A percentile compares a stretch with the other conserved stretches of the same genome.
Evolutionary conservation across 2,888 invertebrate genomes (phyloP).

Genomic region (Apoderus coryli): DNA sequence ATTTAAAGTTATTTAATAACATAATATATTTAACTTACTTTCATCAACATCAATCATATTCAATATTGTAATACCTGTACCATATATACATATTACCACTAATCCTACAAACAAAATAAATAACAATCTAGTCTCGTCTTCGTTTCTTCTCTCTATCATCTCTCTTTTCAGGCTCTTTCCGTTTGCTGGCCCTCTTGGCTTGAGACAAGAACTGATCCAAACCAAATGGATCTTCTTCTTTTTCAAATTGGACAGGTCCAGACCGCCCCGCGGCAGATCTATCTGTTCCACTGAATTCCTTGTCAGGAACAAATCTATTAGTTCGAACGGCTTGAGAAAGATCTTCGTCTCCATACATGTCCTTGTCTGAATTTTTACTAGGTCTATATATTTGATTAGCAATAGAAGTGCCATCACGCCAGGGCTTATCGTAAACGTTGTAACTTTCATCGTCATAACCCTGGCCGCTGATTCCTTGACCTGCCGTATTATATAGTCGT

Average conservation of each 20-base stretch:
- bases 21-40: too few species aligned
- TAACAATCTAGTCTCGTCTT: conserved; percentile 33
- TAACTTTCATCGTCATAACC: conserved; percentile 97
- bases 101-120: too few species aligned
- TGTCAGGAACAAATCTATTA: conserved; percentile 90
- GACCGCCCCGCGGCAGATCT: conserved; percentile 45
- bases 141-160: conserved; percentile 33
- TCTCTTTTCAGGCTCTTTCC: conserved; percentile 38
- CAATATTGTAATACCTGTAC: too few species aligned
- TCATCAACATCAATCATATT: too few species aligned
- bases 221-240: conserved; percentile 80
- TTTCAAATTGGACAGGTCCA: conserved; percentile 96
- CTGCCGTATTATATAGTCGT: conserved; percentile 86
- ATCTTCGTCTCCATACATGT: conserved; percentile 82
- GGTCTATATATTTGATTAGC: conserved; percentile 86
- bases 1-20: too few species aligned
- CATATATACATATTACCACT: too few species aligned
- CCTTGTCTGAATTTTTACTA: conserved; percentile 73
- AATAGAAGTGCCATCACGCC: conserved; percentile 83
- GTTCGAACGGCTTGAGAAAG: conserved; percentile 79
- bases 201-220: conserved; percentile 96
- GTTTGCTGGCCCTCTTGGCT: conserved; percentile 68
- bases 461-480: conserved; percentile 68
- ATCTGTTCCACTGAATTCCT: conserved; percentile 89
- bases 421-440: conserved; percentile 96